Evolutionary conservation across 2,888 invertebrate genomes (phyloP).

Genomic region (Lochmaea crataegi): DNA sequence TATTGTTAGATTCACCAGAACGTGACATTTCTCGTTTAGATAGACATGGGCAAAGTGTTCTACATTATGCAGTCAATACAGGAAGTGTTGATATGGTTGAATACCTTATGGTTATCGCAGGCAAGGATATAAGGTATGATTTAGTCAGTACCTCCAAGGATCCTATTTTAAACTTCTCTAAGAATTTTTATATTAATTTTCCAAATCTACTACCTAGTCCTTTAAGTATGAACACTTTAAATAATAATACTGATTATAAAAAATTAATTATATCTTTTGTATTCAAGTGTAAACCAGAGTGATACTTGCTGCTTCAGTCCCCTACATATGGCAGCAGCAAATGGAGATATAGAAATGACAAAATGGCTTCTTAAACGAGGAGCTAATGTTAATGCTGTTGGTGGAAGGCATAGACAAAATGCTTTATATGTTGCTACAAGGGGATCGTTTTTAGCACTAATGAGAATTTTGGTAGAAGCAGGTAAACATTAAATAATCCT

Average conservation of each 20-base stretch:
- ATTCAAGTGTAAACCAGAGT: slow-evolving; percentile 71
- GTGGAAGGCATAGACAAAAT: slow-evolving; percentile 63
- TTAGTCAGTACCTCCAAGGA: too few relatives aligned
- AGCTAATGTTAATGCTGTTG: slow-evolving; percentile 60
- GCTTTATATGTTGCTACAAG: slow-evolving; percentile 63
- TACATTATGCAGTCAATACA: slow-evolving; percentile 80
- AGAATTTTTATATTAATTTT: too few relatives aligned
- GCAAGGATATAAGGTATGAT: slow-evolving; percentile 49
- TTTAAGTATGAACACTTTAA: too few relatives aligned
- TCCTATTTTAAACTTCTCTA: background rate
- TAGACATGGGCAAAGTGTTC: slow-evolving; percentile 73
- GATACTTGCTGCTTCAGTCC: slow-evolving; percentile 76
- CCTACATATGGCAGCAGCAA: slow-evolving; percentile 74
- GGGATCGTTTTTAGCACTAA: slow-evolving; percentile 64
- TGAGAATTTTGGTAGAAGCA: slow-evolving; percentile 65
- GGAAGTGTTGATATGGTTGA: slow-evolving; percentile 73
- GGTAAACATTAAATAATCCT: slow-evolving; percentile 34
- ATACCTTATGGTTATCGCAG: slow-evolving; percentile 66
- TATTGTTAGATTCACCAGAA: slow-evolving; percentile 62
- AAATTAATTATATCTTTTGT: too few relatives aligned
- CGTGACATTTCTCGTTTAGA: slow-evolving; percentile 72
- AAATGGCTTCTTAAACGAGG: slow-evolving; percentile 58
- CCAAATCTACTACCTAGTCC: too few relatives aligned
- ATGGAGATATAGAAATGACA: slow-evolving; percentile 71
- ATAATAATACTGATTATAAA: too few relatives aligned